These are phyloP conservation scores for Pollenia labialis DNA, from an alignment of 2,888 invertebrate species.

Conservation along the genomic window DNA sequence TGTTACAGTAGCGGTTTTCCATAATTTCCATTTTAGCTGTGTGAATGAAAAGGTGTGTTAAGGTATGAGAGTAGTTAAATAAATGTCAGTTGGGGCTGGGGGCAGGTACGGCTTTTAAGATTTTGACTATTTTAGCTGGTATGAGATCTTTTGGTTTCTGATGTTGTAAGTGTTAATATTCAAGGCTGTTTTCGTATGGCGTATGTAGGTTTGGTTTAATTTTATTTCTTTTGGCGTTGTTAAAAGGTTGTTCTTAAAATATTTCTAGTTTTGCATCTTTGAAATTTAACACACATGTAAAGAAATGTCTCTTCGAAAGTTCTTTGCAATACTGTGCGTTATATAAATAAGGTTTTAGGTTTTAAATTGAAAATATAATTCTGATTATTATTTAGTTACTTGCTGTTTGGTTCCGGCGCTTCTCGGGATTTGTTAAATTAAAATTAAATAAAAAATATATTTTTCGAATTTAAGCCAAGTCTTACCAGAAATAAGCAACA, in stretches of 20 bases:
- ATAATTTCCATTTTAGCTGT: neutral
- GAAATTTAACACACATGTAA: neutral
- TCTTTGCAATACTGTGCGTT: neutral
- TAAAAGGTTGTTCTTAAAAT: neutral
- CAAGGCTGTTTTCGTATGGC: neutral
- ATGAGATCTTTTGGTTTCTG: constrained; percentile 14
- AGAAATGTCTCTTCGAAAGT: neutral
- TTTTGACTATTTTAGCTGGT: neutral
- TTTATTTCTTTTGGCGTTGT: neutral
- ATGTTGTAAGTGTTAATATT: constrained; percentile 18
- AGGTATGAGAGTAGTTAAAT: neutral
- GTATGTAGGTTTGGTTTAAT: neutral
- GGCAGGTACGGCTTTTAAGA: neutral
- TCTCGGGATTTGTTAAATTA: no score
- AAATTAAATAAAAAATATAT: no score
- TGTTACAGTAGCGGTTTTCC: constrained; percentile 33
- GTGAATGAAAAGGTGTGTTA: neutral
- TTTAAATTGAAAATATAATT: neutral
- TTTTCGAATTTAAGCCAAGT: no score
- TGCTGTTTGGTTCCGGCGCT: no score
- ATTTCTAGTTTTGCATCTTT: neutral
- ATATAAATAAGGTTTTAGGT: neutral
- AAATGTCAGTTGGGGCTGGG: neutral
- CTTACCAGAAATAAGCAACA: no score
- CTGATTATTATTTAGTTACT: no score